phyloP scores from a whole-genome alignment of 2,797 vertebrate species.

The Ctenopoma multispine region DNA sequence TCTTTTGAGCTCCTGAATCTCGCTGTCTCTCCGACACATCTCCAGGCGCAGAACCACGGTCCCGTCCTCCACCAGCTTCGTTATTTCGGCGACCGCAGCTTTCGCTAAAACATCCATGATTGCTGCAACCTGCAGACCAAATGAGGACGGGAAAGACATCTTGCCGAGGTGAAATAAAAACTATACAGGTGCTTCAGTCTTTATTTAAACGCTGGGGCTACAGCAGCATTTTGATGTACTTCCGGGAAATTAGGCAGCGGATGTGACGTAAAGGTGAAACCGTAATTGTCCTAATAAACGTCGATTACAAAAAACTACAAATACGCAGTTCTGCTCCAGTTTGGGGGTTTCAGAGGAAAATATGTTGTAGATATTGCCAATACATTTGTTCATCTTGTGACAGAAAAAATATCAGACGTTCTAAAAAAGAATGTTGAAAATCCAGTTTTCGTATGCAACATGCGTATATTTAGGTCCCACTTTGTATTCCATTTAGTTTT shows the following conservation, averaged over 20 bases:
- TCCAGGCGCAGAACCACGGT: slow-evolving; percentile 72
- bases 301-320: neutral
- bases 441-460: too few species aligned
- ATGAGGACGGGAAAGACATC: slow-evolving; percentile 69
- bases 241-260: slow-evolving; percentile 51
- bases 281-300: slow-evolving; percentile 51
- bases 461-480: too few species aligned
- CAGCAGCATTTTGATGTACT: slow-evolving; percentile 43
- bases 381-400: too few species aligned
- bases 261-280: slow-evolving; percentile 27
- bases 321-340: neutral
- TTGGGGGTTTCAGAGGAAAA: neutral
- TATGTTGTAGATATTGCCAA: too few species aligned
- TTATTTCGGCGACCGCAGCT: slow-evolving; percentile 82
- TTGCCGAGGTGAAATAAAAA: neutral
- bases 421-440: too few species aligned
- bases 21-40: slow-evolving; percentile 71
- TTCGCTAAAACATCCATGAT: slow-evolving; percentile 81
- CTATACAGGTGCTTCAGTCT: accelerated
- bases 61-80: slow-evolving; percentile 79
- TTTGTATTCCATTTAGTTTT: too few species aligned
- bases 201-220: neutral
- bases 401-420: too few species aligned
- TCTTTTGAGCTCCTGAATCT: slow-evolving; percentile 77
- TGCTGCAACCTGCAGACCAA: slow-evolving; percentile 75